These are phyloP conservation scores for Drosophila siamana DNA, from an alignment of 2,888 invertebrate species.

Conservation along the genomic window DNA sequence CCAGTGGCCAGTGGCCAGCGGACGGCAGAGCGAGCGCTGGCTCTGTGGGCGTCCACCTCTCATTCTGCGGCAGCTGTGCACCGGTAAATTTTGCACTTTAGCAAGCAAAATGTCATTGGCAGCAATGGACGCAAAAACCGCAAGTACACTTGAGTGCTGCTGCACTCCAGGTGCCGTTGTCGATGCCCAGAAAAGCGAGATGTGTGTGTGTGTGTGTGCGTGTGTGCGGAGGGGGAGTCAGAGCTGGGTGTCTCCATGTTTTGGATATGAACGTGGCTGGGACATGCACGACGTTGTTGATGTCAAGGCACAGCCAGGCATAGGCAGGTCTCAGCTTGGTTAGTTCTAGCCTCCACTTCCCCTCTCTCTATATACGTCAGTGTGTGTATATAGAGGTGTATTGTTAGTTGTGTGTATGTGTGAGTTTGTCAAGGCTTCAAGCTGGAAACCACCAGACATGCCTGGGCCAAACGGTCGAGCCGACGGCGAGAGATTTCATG, in stretches of 20 bases:
- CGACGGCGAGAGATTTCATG: constrained; percentile 82
- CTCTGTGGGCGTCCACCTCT: constrained; percentile 49
- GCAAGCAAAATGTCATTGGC: constrained; percentile 84
- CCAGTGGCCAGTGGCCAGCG: constrained; percentile 29
- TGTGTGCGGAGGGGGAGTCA: not conserved
- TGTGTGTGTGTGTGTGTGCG: no score
- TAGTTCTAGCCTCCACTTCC: constrained; percentile 36
- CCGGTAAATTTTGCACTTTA: constrained; percentile 84
- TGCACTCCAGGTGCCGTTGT: constrained; percentile 82
- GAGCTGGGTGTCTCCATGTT: constrained; percentile 44
- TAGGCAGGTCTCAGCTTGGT: constrained; percentile 53
- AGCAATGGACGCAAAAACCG: constrained; percentile 82
- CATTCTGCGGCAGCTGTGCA: constrained; percentile 51
- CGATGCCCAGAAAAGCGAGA: constrained; percentile 14
- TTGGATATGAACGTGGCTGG: constrained; percentile 73
- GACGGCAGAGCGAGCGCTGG: constrained; percentile 1
- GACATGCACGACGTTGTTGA: constrained; percentile 79
- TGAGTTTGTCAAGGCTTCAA: constrained; percentile 70
- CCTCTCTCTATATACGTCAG: no score
- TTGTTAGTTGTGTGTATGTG: constrained; percentile 18
- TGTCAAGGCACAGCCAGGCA: constrained; percentile 66
- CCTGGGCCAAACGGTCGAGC: constrained; percentile 67
- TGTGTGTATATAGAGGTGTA: constrained; percentile 8
- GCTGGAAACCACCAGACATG: constrained; percentile 76
- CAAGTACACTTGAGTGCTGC: constrained; percentile 82